These are phyloP conservation scores for Rotaria magnacalcarata DNA, from an alignment of 2,888 invertebrate species.

Conservation along the genomic window DNA sequence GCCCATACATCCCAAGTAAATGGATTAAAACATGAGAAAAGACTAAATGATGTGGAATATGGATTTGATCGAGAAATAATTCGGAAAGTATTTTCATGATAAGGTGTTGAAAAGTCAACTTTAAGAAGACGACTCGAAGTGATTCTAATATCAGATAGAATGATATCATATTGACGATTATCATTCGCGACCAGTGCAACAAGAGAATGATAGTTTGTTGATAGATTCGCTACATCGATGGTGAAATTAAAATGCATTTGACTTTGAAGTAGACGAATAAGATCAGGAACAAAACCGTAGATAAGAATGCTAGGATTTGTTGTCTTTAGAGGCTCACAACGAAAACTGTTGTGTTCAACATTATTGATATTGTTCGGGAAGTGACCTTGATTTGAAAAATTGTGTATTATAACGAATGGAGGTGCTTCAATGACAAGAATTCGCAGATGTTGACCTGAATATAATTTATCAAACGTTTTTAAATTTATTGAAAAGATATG, in stretches of 20 bases:
- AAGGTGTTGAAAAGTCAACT: not conserved
- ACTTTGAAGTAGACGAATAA: not conserved
- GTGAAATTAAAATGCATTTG: not conserved
- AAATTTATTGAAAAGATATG: no score
- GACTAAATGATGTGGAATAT: not conserved
- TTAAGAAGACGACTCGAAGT: not conserved
- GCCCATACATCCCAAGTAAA: not conserved
- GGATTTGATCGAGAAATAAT: not conserved
- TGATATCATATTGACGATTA: not conserved
- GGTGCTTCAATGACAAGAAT: not conserved
- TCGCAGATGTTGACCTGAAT: not conserved
- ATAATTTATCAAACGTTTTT: no score
- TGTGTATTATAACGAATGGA: not conserved
- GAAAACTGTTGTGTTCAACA: no score
- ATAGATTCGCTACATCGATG: not conserved
- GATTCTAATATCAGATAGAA: not conserved
- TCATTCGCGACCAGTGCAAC: not conserved
- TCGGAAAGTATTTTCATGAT: not conserved
- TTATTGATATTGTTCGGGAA: no score
- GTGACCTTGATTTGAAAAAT: not conserved
- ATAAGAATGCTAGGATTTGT: not conserved
- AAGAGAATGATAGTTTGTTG: not conserved
- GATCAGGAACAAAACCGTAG: not conserved
- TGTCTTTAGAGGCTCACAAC: not conserved
- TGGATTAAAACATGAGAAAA: slow-evolving; percentile 10